These are phyloP conservation scores for Hirundo rustica DNA, from an alignment of 2,797 vertebrate species.

Conservation along the genomic window DNA sequence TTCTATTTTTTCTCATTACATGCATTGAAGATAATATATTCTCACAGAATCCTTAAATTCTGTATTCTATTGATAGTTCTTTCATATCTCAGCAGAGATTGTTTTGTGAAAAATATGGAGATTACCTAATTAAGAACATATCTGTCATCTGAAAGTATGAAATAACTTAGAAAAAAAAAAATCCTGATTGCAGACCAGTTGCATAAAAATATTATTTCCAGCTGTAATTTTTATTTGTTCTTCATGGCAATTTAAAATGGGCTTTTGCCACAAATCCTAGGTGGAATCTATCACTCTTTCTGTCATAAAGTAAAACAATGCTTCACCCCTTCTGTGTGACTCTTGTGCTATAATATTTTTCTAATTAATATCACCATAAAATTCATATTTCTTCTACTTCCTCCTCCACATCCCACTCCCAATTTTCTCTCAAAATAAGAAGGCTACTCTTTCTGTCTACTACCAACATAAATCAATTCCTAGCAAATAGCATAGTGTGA, in stretches of 20 bases:
- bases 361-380: conserved; percentile 65
- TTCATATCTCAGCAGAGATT: not conserved
- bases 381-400: conserved; percentile 59
- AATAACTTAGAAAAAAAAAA: not conserved
- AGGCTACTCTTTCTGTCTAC: conserved; percentile 39
- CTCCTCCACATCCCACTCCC: conserved; percentile 32
- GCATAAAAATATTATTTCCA: not conserved
- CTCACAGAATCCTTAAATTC: not conserved
- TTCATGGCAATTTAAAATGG: not conserved
- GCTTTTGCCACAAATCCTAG: conserved; percentile 15
- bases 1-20: not conserved
- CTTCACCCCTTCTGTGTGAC: conserved; percentile 1
- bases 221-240: conserved; percentile 16
- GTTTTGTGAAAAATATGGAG: not conserved
- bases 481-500: conserved; percentile 60
- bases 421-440: conserved; percentile 63
- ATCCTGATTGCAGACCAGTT: not conserved
- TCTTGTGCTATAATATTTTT: conserved; percentile 56
- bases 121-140: not conserved
- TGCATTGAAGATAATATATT: not conserved
- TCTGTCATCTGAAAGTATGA: not conserved
- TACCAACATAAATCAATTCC: conserved; percentile 69
- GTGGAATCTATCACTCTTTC: conserved; percentile 31
- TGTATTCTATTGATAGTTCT: not conserved
- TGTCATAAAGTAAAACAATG: conserved; percentile 13